Conservation (phyloP, 2,797 vertebrate species). For the Alfaro cultratus region DNA sequence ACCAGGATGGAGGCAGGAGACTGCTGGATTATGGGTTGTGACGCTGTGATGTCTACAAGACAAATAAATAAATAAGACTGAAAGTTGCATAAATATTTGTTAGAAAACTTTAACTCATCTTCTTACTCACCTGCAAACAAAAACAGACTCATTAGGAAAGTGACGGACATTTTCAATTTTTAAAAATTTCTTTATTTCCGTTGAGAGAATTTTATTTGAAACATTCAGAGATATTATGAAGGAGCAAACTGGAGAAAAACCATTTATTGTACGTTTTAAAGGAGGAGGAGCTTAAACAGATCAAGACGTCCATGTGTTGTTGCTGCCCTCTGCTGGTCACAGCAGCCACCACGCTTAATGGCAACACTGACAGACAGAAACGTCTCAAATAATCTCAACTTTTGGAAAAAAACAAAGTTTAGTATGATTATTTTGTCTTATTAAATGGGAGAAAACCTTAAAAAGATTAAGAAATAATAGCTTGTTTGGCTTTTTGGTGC, state of each 20-base stretch:
- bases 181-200: too few relatives aligned
- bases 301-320: not conserved
- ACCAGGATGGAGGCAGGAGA: constrained; percentile 15
- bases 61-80: not conserved
- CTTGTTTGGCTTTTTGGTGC: not conserved
- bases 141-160: constrained; percentile 1
- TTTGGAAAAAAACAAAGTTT: not conserved
- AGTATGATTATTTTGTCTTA: not conserved
- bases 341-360: not conserved
- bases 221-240: not conserved
- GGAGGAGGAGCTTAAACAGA: constrained; percentile 4
- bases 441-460: not conserved
- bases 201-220: not conserved
- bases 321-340: constrained; percentile 39
- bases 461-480: too few relatives aligned
- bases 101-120: not conserved
- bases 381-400: not conserved
- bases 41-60: constrained; percentile 5
- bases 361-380: too few relatives aligned
- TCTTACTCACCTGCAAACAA: constrained; percentile 40
- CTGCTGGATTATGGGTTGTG: constrained; percentile 21
- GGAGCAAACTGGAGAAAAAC: too few relatives aligned
- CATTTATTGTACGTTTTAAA: not conserved
- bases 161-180: not conserved
- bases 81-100: rapidly evolving